A percentile compares a stretch with the other conserved stretches of the same genome.
Conservation (phyloP, 2,113 vertebrate genomes). For the Bubalus kerabau region DNA sequence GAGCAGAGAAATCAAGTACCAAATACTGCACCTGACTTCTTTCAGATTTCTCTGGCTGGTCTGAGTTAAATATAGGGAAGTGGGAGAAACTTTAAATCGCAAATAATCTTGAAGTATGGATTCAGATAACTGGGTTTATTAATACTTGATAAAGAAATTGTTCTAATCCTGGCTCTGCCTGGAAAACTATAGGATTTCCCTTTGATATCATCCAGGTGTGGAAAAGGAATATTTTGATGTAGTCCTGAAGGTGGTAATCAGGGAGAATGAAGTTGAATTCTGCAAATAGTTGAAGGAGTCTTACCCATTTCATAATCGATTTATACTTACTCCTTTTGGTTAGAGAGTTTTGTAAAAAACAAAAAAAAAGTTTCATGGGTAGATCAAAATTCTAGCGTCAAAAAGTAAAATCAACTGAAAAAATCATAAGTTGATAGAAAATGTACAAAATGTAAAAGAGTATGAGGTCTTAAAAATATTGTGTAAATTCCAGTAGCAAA, state of each 20-base stretch:
- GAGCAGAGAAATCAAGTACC: not conserved
- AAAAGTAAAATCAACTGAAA: not conserved
- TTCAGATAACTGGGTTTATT: not conserved
- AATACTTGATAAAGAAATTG: not conserved
- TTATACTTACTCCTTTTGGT: not conserved
- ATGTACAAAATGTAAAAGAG: not conserved
- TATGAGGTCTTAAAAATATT: not conserved
- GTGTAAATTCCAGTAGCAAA: not conserved
- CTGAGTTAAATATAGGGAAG: not conserved
- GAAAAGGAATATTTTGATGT: not conserved
- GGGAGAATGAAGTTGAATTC: not conserved
- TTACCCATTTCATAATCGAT: not conserved
- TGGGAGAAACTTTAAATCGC: not conserved
- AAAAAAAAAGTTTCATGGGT: not conserved
- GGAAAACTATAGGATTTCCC: not conserved
- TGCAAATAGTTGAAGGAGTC: not conserved
- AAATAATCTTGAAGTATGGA: not conserved
- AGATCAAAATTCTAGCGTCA: not conserved
- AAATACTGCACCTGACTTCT: not conserved
- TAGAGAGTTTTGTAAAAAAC: not conserved
- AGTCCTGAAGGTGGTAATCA: not conserved
- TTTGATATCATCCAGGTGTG: not conserved
- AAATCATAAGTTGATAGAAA: not conserved
- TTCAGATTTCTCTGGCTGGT: not conserved
- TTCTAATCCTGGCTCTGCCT: not conserved